phyloP scores from a whole-genome alignment of 2,888 invertebrate species.

The Rugalucina vietnamica region DNA sequence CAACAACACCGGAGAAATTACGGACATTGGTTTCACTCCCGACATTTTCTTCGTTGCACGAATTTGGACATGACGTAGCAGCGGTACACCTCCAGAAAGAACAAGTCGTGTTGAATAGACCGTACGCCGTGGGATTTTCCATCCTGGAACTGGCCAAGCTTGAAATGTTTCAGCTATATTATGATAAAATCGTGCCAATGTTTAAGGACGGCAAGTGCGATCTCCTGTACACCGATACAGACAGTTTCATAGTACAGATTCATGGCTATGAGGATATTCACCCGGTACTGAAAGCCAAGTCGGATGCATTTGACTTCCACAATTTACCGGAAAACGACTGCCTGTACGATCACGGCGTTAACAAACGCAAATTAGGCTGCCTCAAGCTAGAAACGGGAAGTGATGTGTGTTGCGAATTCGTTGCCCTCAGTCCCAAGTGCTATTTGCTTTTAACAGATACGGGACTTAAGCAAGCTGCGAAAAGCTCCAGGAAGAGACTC shows the following conservation, averaged over 20 bases:
- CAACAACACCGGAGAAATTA: background rate
- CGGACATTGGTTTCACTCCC: background rate
- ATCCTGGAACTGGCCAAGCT: conserved; percentile 20
- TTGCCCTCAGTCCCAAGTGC: conserved; percentile 5
- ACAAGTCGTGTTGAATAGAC: background rate
- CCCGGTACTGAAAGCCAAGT: background rate
- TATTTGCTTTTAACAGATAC: background rate
- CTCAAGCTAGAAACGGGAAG: background rate
- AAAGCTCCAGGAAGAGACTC: background rate
- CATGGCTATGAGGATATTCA: background rate
- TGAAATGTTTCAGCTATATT: background rate
- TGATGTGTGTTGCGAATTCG: background rate
- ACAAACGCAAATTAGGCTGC: background rate
- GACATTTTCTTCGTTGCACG: background rate
- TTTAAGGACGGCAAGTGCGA: background rate
- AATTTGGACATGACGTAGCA: background rate
- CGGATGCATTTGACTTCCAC: conserved; percentile 1
- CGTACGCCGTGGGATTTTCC: background rate
- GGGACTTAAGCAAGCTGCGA: background rate
- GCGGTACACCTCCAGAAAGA: conserved; percentile 14
- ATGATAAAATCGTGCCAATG: background rate
- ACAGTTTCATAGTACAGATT: background rate
- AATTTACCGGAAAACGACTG: background rate
- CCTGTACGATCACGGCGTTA: background rate
- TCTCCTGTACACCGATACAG: background rate